These are phyloP conservation scores for Micoletzkya japonica DNA, from an alignment of 2,888 invertebrate genomes.

Conservation along the genomic window DNA sequence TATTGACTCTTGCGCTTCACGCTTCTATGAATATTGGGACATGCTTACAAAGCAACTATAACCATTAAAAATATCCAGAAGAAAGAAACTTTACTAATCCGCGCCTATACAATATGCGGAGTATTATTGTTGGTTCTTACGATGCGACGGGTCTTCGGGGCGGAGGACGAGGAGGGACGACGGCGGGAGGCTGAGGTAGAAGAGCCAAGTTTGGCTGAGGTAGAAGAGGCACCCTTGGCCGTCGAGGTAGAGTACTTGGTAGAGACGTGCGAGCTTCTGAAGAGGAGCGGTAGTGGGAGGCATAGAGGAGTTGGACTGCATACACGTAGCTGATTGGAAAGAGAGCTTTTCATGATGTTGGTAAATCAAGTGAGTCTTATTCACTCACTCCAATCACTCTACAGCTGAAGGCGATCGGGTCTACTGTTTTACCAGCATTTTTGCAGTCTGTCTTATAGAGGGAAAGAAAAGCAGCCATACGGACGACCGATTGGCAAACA, in stretches of 20 bases:
- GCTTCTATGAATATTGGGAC: too few species aligned
- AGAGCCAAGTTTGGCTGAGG: background rate
- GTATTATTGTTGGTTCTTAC: conserved; percentile 11
- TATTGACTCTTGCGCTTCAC: too few species aligned
- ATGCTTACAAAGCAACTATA: too few species aligned
- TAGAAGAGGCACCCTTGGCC: background rate
- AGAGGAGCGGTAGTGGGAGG: background rate
- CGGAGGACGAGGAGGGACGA: background rate
- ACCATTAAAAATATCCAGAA: too few species aligned
- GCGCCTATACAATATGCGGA: conserved; percentile 19
- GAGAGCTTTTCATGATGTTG: too few species aligned
- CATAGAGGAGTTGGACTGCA: too few species aligned
- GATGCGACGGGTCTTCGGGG: conserved; percentile 6
- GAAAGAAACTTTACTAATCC: too few species aligned
- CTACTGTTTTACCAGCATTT: too few species aligned
- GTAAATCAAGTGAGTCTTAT: too few species aligned
- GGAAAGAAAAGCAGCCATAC: background rate
- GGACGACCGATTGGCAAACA: background rate
- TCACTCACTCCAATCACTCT: background rate
- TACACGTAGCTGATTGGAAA: too few species aligned
- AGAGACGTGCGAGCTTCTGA: conserved; percentile 21
- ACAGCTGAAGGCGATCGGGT: background rate
- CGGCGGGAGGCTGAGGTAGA: background rate
- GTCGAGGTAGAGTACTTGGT: conserved; percentile 8
- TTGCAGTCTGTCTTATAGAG: background rate